Conservation (phyloP, 2,113 vertebrate species). For the Poeciliopsis occidentalis region DNA sequence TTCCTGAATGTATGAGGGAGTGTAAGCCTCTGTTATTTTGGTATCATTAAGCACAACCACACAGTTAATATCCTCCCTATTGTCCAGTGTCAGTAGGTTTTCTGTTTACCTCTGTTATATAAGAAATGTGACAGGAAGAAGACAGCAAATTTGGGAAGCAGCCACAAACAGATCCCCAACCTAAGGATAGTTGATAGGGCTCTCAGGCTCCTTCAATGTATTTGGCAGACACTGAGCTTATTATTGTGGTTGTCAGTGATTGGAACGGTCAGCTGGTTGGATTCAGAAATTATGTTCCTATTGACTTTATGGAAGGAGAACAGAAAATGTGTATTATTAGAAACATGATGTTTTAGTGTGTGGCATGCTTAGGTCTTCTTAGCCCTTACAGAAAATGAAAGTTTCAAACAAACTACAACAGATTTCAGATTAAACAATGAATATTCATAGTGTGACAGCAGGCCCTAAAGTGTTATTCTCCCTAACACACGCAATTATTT, state of each 20-base stretch:
- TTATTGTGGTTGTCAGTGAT: slow-evolving; percentile 1
- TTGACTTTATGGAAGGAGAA: slow-evolving; percentile 9
- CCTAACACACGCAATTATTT: slow-evolving; percentile 70
- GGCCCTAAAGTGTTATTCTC: slow-evolving; percentile 67
- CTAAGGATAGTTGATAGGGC: slow-evolving; percentile 27
- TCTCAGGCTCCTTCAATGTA: neutral
- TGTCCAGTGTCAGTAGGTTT: slow-evolving; percentile 20
- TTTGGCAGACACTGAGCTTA: neutral
- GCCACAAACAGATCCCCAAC: slow-evolving; percentile 14
- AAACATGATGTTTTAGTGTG: slow-evolving; percentile 27
- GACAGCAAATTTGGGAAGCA: slow-evolving; percentile 30
- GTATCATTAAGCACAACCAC: slow-evolving; percentile 57
- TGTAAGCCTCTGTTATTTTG: slow-evolving; percentile 51
- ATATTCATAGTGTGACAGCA: slow-evolving; percentile 69
- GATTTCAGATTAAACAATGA: slow-evolving; percentile 60
- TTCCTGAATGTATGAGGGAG: slow-evolving; percentile 37
- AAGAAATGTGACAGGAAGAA: slow-evolving; percentile 3
- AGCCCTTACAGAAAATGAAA: slow-evolving; percentile 45
- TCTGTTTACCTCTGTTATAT: neutral
- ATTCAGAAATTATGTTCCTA: slow-evolving; percentile 24
- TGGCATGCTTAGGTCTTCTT: slow-evolving; percentile 23
- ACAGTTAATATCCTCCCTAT: slow-evolving; percentile 47
- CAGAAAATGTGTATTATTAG: slow-evolving; percentile 27
- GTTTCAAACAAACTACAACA: slow-evolving; percentile 58
- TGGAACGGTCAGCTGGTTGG: slow-evolving; percentile 1